Evolutionary conservation across 2,113 vertebrate species (phyloP), one percentile per base, ranked within the genome.

Genomic region (western clawed frog (Xenopus tropicalis)): DNA sequence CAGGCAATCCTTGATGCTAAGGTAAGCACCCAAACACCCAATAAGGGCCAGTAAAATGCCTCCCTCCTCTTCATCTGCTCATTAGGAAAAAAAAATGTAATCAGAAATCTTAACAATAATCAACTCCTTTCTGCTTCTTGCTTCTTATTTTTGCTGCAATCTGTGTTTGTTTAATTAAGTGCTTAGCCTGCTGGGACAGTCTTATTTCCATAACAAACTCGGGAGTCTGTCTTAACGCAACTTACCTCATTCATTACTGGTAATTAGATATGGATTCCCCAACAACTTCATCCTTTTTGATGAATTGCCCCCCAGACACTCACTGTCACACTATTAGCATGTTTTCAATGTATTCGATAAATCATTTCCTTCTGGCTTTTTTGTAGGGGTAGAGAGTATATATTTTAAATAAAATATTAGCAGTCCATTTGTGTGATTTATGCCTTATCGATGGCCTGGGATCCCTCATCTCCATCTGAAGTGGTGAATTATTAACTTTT

Each of bases 231-330:
- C 83, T 80, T 69, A 62, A 62, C 51, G 72, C 72, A 29, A 23
- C 56, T 67, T 57, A 78, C 79, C 84, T 88, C 86, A 88, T 89
- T 89, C 83, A 86, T 88, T 88, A 88, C 83, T 82, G 85, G 88
- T 91, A 91, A 91, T 90, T 91, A 88, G 88, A 90, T 91, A 91
- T 91, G 87, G 89, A 91, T 91, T 88, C 84, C 83, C 82, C 80
- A 84, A 69, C 86, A 88, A 87, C 85, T 85, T 80, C 67, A 81
- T 14, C 9, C 24, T 23, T 83, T 84, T 86, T 91, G 89, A 91
- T 88, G 85, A 88, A 90, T 87, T 84, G 86, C 85, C 80, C 87
- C 84, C 87, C 81, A 84, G 88, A 87, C 87, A 83, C 84, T 78
- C 73, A 81, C 85, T 85, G 83, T 87, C 87, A 87, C 80, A 75